Evolutionary conservation across 1,140 invertebrate genomes (phyloP), one percentile per base, ranked within the genome.

Genomic region (Theocolax elegans): DNA sequence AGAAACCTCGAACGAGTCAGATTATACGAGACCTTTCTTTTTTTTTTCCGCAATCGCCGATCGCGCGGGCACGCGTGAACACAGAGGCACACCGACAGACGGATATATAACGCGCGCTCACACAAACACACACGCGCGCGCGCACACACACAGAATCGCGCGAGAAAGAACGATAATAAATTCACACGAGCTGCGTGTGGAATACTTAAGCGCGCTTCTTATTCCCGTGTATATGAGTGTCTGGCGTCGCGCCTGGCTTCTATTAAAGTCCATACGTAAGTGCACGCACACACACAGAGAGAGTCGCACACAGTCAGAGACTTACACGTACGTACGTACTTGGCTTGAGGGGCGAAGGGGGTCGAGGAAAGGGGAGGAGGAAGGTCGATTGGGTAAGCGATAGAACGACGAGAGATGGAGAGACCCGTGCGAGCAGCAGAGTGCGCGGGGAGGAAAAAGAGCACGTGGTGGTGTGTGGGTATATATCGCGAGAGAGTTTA

Each of bases 161-260:
- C 42, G n/a, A 12, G 48, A 3, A 21, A 3, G 6, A 8, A n/a
- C 21, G 38, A 59, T 59, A 35, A 59, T 59, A 59, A 25, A 59
- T 42, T 59, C 56, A 59, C 25, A 59, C 31, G 19, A 13, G 56
- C 38, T 42, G 56, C 56, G 56, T 42, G 35, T 23, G 31, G 54
- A 58, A 59, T 59, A 40, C 56, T 40, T 59, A 59, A 59, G 15
- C 29, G 19, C 53, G n/a, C 53, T 21, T 56, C 29, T 56, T 56
- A 19, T 46, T 46, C 17, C 8, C 44, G 44, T 19, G 53, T 38
- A 38, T 17, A 19, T 31, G 27, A 38, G 31, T 29, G 31, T 56
- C n/a, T 59, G n/a, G 1, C 29, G 29, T 4, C 54, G 8, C 2
- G 31, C 10, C 31, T 35, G 35, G 17, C 56, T 8, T 17, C 40